Base-by-base conservation (phyloP, 2,888 invertebrate genomes). In the Agrypnus murinus region DNA sequence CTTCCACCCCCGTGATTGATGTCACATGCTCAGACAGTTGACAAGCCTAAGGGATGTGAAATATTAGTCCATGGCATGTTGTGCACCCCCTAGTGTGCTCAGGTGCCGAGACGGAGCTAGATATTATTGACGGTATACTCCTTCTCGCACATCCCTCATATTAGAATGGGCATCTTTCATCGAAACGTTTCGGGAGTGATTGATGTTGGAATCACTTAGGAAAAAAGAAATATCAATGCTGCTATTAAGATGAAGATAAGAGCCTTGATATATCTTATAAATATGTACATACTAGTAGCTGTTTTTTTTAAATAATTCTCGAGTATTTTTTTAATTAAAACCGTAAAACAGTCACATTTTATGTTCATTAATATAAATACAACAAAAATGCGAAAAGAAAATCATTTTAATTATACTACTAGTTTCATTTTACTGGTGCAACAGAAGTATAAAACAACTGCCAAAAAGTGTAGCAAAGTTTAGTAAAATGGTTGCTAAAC, bases 1-100 rank as follows among this genome's bases (percentile, higher is more conserved):
- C 79, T 72, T 48, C 58, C 12, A 69, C 74, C 75, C 79, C 69
- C 75, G 72, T 80, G 81, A 81, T 80, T 79, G 80, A 81, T 81
- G 79, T 77, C 78, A 73, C 72, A 65, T 72, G 69, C 74, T 76
- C 74, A 75, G 77, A 74, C 77, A 76, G 77, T 72, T 78, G 80
- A 81, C 80, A 78, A 66, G 77, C 64, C 65, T 65, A 66, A 76
- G 78, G 79, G 78, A 66, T 63, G 78, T 78, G 77, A 79, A 78
- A 79, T 80, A 79, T 78, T 74, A 66, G 74, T 48, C 69, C 63
- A 69, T 69, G 71, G 71, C 74, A 74, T 69, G 77, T 55, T 76
- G 75, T 60, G 71, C 60, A 25, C 25, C 70, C 71, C 76, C 74
- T 73, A 65, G 62, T 58, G 75, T 69, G 75, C 76, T 77, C 78